Conservation (phyloP, 1,140 invertebrate species). For the Mesaphorura yosii region DNA sequence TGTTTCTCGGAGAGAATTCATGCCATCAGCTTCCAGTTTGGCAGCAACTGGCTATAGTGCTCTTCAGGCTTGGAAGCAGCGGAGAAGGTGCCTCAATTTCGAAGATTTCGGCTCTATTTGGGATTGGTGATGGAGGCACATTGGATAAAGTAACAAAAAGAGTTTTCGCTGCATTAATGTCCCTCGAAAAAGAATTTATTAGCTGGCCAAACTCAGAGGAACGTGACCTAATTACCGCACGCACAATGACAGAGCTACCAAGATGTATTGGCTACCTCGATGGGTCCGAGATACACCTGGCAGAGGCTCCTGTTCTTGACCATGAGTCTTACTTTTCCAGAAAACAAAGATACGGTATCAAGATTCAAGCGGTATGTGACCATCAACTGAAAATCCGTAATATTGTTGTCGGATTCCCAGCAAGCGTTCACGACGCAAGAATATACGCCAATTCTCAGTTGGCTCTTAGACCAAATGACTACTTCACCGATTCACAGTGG, state of each 20-base stretch:
- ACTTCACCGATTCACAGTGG: conserved; percentile 4
- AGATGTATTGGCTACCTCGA: conserved; percentile 17
- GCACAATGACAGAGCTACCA: background rate
- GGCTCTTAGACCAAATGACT: background rate
- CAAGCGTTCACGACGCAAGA: conserved; percentile 15
- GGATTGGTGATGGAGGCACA: conserved; percentile 11
- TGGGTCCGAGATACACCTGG: conserved; percentile 10
- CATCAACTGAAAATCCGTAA: conserved; percentile 3
- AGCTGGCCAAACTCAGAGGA: conserved; percentile 5
- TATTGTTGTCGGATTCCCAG: conserved; percentile 17
- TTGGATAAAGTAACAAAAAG: conserved; percentile 1
- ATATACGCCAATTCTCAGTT: conserved; percentile 13
- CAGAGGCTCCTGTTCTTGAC: conserved; percentile 10
- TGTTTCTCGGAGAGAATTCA: no score
- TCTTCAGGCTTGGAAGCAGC: background rate
- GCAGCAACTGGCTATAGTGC: background rate
- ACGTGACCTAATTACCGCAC: background rate
- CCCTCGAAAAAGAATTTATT: background rate
- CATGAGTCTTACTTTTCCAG: conserved; percentile 13
- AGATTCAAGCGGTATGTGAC: conserved; percentile 14
- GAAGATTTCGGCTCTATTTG: conserved; percentile 5
- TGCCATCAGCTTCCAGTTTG: background rate
- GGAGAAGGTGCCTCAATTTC: background rate
- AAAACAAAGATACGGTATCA: conserved; percentile 16
- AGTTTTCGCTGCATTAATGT: conserved; percentile 1